Conservation (phyloP, 2,113 vertebrate genomes). For the Hylia prasina region DNA sequence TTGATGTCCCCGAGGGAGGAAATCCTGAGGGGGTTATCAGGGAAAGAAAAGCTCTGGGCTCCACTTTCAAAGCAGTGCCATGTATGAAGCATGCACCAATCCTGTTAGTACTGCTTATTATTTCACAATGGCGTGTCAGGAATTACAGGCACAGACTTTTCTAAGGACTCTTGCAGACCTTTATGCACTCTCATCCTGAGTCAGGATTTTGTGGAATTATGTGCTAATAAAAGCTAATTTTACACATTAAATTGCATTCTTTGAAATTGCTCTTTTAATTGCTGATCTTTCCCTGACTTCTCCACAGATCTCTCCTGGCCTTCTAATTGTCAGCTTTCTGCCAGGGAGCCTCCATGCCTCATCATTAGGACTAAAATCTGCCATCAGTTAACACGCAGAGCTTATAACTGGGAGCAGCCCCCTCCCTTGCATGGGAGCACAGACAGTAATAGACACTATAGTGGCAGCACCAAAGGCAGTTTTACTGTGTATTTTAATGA, state of each 20-base stretch:
- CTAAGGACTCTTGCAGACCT: conserved; percentile 39
- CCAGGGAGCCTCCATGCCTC: neutral
- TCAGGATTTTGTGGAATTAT: conserved; percentile 44
- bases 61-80: conserved; percentile 47
- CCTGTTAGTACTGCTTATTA: conserved; percentile 62
- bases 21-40: conserved; percentile 37
- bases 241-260: conserved; percentile 32
- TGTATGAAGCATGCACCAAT: conserved; percentile 53
- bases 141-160: conserved; percentile 31
- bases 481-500: conserved; percentile 48
- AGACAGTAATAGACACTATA: conserved; percentile 18
- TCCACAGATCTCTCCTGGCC: neutral
- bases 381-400: conserved; percentile 18
- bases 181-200: neutral
- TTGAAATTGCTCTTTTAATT: conserved; percentile 47
- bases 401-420: conserved; percentile 14
- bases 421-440: neutral
- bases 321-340: neutral
- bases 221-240: conserved; percentile 50
- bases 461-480: neutral
- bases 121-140: conserved; percentile 52
- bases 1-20: conserved; percentile 47
- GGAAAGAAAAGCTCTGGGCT: conserved; percentile 10
- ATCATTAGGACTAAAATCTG: conserved; percentile 49
- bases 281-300: neutral